Conservation (phyloP, 1,140 invertebrate genomes). For the Temnothorax longispinosus region DNA sequence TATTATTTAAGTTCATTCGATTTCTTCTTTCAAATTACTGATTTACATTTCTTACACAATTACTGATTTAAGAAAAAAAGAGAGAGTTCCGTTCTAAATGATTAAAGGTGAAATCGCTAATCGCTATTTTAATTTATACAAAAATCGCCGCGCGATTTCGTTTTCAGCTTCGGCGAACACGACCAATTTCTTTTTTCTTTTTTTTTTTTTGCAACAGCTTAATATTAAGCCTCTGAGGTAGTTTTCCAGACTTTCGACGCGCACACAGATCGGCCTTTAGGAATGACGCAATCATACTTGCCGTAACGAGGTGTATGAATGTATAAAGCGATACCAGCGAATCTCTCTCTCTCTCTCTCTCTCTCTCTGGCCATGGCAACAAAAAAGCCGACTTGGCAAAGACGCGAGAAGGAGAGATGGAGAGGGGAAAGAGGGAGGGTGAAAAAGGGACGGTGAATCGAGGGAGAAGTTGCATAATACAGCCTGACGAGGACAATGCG, state of each 20-base stretch:
- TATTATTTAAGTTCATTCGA: background rate
- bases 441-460: slow-evolving; percentile 44
- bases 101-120: background rate
- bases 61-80: background rate
- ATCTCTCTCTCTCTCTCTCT: background rate
- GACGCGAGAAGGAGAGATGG: background rate
- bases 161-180: background rate
- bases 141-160: background rate
- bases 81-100: background rate
- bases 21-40: background rate
- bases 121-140: background rate
- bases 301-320: slow-evolving; percentile 27
- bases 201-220: background rate
- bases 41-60: background rate
- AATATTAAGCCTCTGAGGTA: background rate
- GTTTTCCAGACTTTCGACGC: slow-evolving; percentile 2
- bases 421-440: background rate
- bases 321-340: slow-evolving; percentile 14
- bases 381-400: slow-evolving; percentile 50
- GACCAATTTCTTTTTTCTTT: background rate
- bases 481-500: slow-evolving; percentile 66
- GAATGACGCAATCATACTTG: slow-evolving; percentile 32
- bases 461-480: slow-evolving; percentile 68
- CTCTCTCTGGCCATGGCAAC: background rate
- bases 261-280: background rate